Percentiles rank a stretch among this genome's conserved stretches.
Evolutionary conservation across 92 coral and sea anemone genomes (phyloP).

Genomic region (Phymanthus crucifer): DNA sequence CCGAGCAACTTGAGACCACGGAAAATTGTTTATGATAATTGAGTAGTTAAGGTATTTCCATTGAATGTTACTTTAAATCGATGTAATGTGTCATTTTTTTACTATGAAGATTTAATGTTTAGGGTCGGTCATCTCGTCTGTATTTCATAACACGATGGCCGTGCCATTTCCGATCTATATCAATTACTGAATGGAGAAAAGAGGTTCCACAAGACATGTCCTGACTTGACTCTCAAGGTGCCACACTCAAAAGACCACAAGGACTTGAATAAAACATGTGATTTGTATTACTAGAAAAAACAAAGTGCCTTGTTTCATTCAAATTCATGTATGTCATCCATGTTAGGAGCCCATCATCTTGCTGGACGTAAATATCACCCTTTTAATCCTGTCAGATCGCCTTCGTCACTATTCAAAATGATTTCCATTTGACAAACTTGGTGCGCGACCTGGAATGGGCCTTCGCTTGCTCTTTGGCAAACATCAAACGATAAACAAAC

Average conservation of each 20-base stretch:
- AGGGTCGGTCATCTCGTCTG: conserved; percentile 4
- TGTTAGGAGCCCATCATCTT: background rate
- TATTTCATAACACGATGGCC: background rate
- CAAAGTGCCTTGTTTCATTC: background rate
- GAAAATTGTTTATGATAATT: background rate
- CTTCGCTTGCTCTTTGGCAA: conserved; percentile 14
- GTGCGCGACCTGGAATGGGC: background rate
- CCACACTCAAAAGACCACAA: background rate
- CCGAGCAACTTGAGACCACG: background rate
- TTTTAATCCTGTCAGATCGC: conserved; percentile 21
- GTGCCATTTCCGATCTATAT: conserved; percentile 6
- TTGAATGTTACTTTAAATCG: background rate
- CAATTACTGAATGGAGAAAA: background rate
- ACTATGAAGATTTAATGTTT: background rate
- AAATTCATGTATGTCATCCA: background rate
- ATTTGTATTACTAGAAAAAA: background rate
- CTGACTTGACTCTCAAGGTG: conserved; percentile 1
- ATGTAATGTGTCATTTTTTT: background rate
- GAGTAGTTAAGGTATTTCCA: background rate
- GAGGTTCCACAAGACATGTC: background rate
- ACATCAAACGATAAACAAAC: conserved; percentile 16
- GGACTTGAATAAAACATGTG: background rate
- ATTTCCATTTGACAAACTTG: background rate
- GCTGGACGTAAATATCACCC: conserved; percentile 1
- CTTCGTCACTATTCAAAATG: background rate